Percentiles rank a stretch among this genome's conserved stretches.
These are phyloP conservation scores for Campylorhamphus procurvoides DNA, from an alignment of 2,113 vertebrate genomes.

Conservation along the genomic window DNA sequence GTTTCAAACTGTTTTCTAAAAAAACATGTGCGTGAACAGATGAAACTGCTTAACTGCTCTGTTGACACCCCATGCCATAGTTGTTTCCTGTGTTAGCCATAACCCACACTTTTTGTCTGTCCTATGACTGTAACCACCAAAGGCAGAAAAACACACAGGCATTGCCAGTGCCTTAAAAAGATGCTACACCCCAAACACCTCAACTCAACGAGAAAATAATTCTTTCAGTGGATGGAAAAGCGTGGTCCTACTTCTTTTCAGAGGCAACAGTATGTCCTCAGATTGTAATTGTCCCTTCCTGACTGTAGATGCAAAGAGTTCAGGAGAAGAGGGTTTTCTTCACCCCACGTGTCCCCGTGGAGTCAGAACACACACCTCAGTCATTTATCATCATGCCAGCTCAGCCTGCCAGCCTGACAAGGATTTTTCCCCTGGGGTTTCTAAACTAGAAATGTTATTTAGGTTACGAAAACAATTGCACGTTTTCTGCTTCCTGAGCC, in stretches of 20 bases:
- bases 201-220: background rate
- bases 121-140: background rate
- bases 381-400: constrained; percentile 52
- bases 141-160: background rate
- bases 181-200: background rate
- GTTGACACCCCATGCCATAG: background rate
- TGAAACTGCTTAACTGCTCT: background rate
- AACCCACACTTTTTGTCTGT: background rate
- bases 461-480: constrained; percentile 44
- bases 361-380: constrained; percentile 43
- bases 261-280: background rate
- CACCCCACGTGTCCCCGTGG: background rate
- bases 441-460: constrained; percentile 51
- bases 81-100: background rate
- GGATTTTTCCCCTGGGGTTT: constrained; percentile 13
- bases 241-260: background rate
- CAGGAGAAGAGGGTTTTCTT: background rate
- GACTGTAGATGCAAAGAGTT: background rate
- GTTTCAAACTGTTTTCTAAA: background rate
- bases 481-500: constrained; percentile 30
- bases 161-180: background rate
- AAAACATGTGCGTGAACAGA: background rate
- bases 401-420: constrained; percentile 41
- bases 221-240: background rate
- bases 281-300: background rate